These are phyloP conservation scores for Cinclus mexicanus DNA, from an alignment of 2,113 vertebrate genomes.

Conservation along the genomic window DNA sequence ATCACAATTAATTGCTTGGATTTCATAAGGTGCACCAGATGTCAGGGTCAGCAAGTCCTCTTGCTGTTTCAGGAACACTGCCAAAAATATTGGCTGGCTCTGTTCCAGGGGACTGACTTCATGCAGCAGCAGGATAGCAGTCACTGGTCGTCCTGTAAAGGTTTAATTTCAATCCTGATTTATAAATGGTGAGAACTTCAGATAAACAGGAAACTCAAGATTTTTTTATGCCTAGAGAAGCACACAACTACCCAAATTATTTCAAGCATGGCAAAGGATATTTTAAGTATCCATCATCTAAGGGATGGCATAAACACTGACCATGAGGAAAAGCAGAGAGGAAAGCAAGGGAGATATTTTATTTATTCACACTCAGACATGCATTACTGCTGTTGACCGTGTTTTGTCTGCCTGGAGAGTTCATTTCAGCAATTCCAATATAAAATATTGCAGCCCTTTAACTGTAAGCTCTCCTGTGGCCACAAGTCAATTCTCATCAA, in stretches of 20 bases:
- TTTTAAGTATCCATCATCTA: not conserved
- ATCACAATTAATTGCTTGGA: slow-evolving; percentile 56
- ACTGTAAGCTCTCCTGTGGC: not conserved
- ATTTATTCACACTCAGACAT: not conserved
- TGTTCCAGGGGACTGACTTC: slow-evolving; percentile 50
- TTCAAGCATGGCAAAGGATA: not conserved
- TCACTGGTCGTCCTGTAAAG: not conserved
- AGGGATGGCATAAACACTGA: not conserved
- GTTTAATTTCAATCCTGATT: not conserved
- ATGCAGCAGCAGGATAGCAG: slow-evolving; percentile 28
- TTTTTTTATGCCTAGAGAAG: not conserved
- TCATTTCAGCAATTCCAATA: not conserved
- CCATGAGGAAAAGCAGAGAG: slow-evolving; percentile 8
- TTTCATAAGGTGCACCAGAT: slow-evolving; percentile 70
- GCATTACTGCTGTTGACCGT: not conserved
- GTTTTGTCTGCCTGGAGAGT: not conserved
- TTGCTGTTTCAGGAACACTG: slow-evolving; percentile 43
- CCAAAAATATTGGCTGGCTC: slow-evolving; percentile 58
- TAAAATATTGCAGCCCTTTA: not conserved
- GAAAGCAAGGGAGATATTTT: not conserved
- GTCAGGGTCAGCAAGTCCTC: slow-evolving; percentile 56
- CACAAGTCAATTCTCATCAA: not conserved
- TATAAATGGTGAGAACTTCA: slow-evolving; percentile 26
- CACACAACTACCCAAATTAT: not conserved
- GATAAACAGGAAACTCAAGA: slow-evolving; percentile 16